phyloP scores from a whole-genome alignment of 2,797 vertebrate species.

The Parauchenoglanis ngamensis region DNA sequence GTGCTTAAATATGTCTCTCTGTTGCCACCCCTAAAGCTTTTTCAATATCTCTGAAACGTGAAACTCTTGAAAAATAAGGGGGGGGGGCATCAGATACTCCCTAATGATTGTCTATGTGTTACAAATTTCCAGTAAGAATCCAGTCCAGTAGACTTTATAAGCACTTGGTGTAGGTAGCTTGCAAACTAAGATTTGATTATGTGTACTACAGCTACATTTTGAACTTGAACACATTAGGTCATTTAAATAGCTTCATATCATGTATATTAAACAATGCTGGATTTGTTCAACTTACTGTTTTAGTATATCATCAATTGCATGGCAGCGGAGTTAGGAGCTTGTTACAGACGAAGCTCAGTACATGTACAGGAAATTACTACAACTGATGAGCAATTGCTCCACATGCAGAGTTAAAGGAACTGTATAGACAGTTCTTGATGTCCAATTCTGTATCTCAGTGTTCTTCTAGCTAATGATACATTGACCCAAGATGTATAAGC shows the following conservation, averaged over 20 bases:
- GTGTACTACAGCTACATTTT: background rate
- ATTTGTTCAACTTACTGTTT: background rate
- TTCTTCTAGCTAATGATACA: background rate
- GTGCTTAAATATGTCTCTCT: too few species aligned
- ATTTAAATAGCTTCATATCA: background rate
- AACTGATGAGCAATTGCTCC: background rate
- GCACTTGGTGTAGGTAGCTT: background rate
- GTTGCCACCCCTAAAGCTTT: too few species aligned
- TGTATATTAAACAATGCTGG: background rate
- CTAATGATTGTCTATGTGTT: background rate
- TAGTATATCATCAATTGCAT: background rate
- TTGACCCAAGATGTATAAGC: background rate
- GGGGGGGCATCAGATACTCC: too few species aligned
- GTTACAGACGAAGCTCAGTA: background rate
- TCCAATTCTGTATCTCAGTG: background rate
- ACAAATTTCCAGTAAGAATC: background rate
- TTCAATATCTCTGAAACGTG: too few species aligned
- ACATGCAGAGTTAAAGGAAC: background rate
- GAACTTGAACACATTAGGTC: background rate
- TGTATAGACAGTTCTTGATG: background rate
- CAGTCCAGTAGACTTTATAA: background rate
- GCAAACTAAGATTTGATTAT: background rate
- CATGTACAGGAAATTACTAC: background rate
- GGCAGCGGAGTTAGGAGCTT: background rate
- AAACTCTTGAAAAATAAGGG: too few species aligned